phyloP scores from a whole-genome alignment of 2,797 vertebrate genomes.

The Syndactyla subalaris region DNA sequence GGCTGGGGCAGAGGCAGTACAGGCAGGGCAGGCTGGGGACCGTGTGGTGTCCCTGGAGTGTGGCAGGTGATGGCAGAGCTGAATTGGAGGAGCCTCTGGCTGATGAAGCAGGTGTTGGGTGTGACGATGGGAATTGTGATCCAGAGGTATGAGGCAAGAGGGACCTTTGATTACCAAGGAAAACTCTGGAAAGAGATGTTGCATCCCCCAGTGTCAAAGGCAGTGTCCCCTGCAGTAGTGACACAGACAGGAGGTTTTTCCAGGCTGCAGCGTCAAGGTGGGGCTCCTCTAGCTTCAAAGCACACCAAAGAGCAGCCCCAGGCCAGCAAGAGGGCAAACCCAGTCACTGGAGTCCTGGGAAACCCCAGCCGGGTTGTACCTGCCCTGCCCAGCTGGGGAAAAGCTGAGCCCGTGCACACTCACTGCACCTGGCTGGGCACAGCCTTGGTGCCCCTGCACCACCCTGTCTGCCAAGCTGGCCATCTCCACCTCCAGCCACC shows the following conservation, averaged over 20 bases:
- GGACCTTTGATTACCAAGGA: neutral
- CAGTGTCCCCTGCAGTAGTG: neutral
- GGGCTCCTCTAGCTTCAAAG: neutral
- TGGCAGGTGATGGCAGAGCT: neutral
- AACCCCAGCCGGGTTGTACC: neutral
- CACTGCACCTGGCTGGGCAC: neutral
- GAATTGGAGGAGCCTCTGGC: neutral
- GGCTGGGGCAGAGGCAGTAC: neutral
- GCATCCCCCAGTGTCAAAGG: neutral
- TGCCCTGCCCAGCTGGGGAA: neutral
- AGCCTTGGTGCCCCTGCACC: neutral
- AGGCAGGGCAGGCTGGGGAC: too few relatives aligned
- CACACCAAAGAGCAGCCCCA: neutral
- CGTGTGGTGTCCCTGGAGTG: rapidly evolving
- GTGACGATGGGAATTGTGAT: neutral
- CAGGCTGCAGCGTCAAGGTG: neutral
- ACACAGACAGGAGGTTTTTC: neutral
- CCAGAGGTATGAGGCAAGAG: neutral
- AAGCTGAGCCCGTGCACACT: rapidly evolving
- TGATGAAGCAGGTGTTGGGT: neutral
- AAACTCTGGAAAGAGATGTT: neutral
- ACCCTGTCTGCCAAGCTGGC: neutral
- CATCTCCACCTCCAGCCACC: neutral
- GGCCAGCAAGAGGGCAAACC: neutral
- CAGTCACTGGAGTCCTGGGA: neutral